Base-by-base conservation (phyloP, 2,888 invertebrate species). In the Epicampocera succincta region DNA sequence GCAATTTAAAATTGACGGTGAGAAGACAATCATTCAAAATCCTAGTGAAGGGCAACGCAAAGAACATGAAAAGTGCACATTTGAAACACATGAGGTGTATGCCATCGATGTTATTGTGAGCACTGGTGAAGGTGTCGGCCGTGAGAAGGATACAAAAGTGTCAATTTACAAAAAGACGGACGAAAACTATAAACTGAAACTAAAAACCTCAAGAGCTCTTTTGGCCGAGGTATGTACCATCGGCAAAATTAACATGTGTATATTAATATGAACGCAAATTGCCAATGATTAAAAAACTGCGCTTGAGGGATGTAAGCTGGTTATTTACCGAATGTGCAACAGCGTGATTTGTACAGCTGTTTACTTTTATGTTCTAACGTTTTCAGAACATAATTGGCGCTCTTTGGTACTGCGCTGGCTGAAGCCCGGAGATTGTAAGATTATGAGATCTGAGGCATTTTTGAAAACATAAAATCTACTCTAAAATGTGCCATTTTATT, bases 81-180 rank as follows among this genome's bases (percentile, higher is more conserved):
- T 99, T 90, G 98, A 98, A 90, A 95, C 96, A 69, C 96, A 99
- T 91, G 99, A 99, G 92, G 99, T 99, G 0, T 99, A 98, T 92
- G 99, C 97, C 29, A 96, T 99, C 93, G 99, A 99, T 92, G 97
- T 99, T n/a, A 93, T 99, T 78, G 94, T 99, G 81, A 97, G 98
- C 87, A 95, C 97, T 74, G 99, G 99, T 61, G 98, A 98, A 89
- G 98, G 98, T 88, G 94, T 96, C 90, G 97, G 97, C 13, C 95
- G 96, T 87, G 98, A 99, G 92, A 94, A 96, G 92, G 98, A 99
- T 87, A 96, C 98, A 33, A 94, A 98, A 90, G 98, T 99, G 84
- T 98, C 99, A 54, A 97, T 99, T 89, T 99, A 97, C 92, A 99
- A 99, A 92, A 99, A 99, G 93, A 99, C 98, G 83, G 99, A 99